Percentiles rank a stretch among this genome's conserved stretches.
Evolutionary conservation across 2,888 invertebrate species (phyloP).

Genomic region (Lithophane ornitopus): DNA sequence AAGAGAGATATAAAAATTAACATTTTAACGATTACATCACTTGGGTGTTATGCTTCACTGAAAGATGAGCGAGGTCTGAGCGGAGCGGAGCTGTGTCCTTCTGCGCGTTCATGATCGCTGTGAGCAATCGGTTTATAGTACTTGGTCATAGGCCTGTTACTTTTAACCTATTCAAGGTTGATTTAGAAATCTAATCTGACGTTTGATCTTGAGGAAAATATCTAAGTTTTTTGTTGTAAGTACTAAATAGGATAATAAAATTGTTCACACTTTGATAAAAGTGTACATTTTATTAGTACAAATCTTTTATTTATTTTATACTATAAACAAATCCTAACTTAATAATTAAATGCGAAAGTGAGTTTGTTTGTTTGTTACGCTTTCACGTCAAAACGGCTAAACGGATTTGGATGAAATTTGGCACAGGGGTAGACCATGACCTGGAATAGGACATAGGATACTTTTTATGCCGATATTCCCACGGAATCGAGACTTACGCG

Average conservation of each 20-base stretch:
- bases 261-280: neutral
- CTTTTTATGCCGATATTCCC: too few relatives aligned
- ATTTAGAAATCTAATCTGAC: slow-evolving; percentile 22
- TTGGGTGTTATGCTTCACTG: slow-evolving; percentile 22
- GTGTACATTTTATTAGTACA: neutral
- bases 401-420: too few relatives aligned
- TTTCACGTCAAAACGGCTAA: too few relatives aligned
- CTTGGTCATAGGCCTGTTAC: slow-evolving; percentile 15
- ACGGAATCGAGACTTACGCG: too few relatives aligned
- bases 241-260: neutral
- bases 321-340: too few relatives aligned
- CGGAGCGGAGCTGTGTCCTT: slow-evolving; percentile 37
- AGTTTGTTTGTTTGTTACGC: too few relatives aligned
- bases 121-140: slow-evolving; percentile 22
- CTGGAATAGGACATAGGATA: too few relatives aligned
- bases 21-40: slow-evolving; percentile 31
- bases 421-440: too few relatives aligned
- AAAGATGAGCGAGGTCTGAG: slow-evolving; percentile 39
- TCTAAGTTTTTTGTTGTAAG: neutral
- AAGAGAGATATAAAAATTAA: slow-evolving; percentile 46
- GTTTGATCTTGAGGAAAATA: slow-evolving; percentile 7
- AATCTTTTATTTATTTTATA: neutral
- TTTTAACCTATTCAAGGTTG: slow-evolving; percentile 30
- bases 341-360: too few relatives aligned
- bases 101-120: slow-evolving; percentile 28